These are phyloP conservation scores for Acronicta alni DNA, from an alignment of 2,888 invertebrate genomes.

Conservation along the genomic window DNA sequence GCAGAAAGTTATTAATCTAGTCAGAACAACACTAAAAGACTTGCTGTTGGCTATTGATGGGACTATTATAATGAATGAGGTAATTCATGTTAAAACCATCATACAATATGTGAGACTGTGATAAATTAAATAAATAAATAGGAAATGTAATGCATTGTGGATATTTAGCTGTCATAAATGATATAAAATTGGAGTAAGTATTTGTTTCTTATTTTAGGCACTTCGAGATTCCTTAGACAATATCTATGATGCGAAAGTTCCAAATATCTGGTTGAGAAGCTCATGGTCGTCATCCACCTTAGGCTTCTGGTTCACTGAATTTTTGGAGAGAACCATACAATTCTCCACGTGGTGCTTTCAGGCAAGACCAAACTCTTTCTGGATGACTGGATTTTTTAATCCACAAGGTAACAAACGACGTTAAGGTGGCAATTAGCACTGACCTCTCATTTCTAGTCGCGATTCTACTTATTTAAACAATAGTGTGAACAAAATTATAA, in stretches of 20 bases:
- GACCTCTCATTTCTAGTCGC: too few species aligned
- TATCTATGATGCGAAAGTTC: slow-evolving; percentile 96
- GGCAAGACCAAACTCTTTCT: slow-evolving; percentile 93
- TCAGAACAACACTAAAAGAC: slow-evolving; percentile 92
- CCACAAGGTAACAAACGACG: slow-evolving; percentile 91
- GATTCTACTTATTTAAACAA: too few species aligned
- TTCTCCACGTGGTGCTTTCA: slow-evolving; percentile 93
- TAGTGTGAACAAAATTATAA: too few species aligned
- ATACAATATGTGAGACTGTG: too few species aligned
- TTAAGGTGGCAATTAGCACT: too few species aligned
- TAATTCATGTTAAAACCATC: slow-evolving; percentile 72
- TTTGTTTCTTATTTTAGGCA: slow-evolving; percentile 80
- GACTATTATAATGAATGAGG: slow-evolving; percentile 97
- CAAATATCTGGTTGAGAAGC: slow-evolving; percentile 91
- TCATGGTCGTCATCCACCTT: slow-evolving; percentile 96
- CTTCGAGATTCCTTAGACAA: slow-evolving; percentile 95
- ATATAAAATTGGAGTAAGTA: neutral
- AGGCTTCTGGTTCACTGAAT: slow-evolving; percentile 97
- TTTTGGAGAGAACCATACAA: slow-evolving; percentile 94
- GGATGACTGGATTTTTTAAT: slow-evolving; percentile 98
- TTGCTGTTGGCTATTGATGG: slow-evolving; percentile 96
- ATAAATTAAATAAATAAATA: too few species aligned
- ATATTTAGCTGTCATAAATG: too few species aligned
- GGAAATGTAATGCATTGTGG: too few species aligned
- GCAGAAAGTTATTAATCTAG: slow-evolving; percentile 92